Percentiles rank a stretch among this genome's conserved stretches.
These are phyloP conservation scores for Megatriorchis doriae DNA, from an alignment of 2,113 vertebrate species.

Conservation along the genomic window DNA sequence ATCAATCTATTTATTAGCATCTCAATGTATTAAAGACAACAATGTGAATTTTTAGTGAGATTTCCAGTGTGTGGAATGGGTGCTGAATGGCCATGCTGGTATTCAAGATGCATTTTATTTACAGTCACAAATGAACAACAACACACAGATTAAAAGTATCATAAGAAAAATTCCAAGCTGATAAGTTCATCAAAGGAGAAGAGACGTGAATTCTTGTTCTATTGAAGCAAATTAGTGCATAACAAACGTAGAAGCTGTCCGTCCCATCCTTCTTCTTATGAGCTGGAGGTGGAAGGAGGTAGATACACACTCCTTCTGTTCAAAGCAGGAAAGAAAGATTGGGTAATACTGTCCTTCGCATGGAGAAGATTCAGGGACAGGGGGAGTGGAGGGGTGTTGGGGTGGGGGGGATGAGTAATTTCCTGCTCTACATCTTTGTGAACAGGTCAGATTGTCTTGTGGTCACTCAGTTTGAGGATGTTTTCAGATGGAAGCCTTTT, in stretches of 20 bases:
- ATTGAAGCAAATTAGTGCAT: neutral
- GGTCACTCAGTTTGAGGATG: neutral
- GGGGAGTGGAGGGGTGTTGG: too few species aligned
- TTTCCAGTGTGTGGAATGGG: neutral
- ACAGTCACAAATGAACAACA: neutral
- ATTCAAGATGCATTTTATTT: neutral
- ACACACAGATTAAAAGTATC: neutral
- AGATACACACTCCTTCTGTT: neutral
- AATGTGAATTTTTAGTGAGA: neutral
- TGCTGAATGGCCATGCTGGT: neutral
- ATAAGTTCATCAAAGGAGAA: neutral
- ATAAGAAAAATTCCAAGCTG: neutral
- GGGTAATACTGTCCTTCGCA: neutral
- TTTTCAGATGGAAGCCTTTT: neutral
- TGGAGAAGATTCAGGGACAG: neutral
- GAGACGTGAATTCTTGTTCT: neutral
- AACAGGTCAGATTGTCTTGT: neutral
- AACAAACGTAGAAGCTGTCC: neutral
- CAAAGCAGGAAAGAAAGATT: neutral
- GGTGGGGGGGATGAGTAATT: fast-evolving
- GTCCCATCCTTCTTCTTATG: neutral
- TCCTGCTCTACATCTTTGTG: neutral
- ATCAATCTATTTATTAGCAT: neutral
- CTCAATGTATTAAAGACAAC: neutral
- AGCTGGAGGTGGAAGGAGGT: neutral